Conservation (phyloP, 2,888 invertebrate genomes). For the Teinopalpus imperialis region DNA sequence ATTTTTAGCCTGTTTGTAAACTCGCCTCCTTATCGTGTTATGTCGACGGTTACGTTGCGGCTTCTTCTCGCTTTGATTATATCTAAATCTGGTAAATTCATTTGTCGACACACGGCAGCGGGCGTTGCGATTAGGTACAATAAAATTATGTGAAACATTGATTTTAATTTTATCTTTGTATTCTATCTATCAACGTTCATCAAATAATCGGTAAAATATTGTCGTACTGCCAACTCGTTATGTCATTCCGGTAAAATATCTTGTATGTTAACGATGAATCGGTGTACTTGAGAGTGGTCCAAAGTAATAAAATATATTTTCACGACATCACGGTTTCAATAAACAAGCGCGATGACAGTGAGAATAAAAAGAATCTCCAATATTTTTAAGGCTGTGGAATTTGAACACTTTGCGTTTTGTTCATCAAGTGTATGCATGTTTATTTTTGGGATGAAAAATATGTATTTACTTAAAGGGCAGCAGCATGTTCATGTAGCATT, state of each 20-base stretch:
- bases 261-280: constrained; percentile 26
- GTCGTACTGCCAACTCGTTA: too few relatives aligned
- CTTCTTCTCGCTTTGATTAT: constrained; percentile 72
- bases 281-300: constrained; percentile 28
- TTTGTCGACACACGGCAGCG: constrained; percentile 61
- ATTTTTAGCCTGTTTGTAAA: constrained; percentile 58
- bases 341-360: constrained; percentile 12
- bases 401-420: too few relatives aligned
- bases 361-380: constrained; percentile 3
- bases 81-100: constrained; percentile 73
- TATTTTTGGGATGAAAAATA: too few relatives aligned
- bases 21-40: constrained; percentile 65
- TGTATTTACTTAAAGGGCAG: too few relatives aligned
- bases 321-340: constrained; percentile 9
- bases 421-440: too few relatives aligned
- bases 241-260: constrained; percentile 38
- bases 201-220: constrained; percentile 8
- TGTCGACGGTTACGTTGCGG: constrained; percentile 51
- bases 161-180: constrained; percentile 41
- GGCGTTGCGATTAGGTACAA: constrained; percentile 58
- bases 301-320: constrained; percentile 7
- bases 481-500: too few relatives aligned
- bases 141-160: constrained; percentile 68
- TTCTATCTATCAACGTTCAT: constrained; percentile 15
- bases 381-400: constrained; percentile 1